These are phyloP conservation scores for Alligator sinensis DNA, from an alignment of 2,113 vertebrate species.

Conservation along the genomic window DNA sequence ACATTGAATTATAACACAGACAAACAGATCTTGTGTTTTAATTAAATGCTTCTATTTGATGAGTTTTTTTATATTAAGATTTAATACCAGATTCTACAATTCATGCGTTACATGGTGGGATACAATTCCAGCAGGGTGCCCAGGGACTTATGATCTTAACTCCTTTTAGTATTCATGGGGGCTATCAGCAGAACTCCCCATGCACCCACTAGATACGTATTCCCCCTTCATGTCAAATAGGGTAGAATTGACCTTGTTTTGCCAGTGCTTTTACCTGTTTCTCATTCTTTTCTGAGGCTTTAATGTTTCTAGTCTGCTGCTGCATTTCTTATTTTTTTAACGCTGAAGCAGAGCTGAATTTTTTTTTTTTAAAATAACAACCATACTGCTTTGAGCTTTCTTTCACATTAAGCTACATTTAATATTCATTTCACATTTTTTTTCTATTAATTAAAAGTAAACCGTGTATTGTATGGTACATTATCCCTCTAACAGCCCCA, in stretches of 20 bases:
- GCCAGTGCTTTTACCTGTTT: not conserved
- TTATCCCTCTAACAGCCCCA: constrained; percentile 99
- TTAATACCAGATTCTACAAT: constrained; percentile 56
- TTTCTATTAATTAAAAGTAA: constrained; percentile 99
- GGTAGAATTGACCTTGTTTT: not conserved
- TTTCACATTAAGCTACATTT: constrained; percentile 96
- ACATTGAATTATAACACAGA: constrained; percentile 78
- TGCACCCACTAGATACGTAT: fast-evolving
- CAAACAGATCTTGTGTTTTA: constrained; percentile 80
- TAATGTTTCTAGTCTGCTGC: not conserved
- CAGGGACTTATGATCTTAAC: not conserved
- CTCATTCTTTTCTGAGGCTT: constrained; percentile 3
- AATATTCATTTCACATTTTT: constrained; percentile 96
- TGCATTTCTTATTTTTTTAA: constrained; percentile 68
- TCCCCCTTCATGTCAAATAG: not conserved
- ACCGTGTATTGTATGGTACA: constrained; percentile 99
- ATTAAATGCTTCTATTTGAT: constrained; percentile 79
- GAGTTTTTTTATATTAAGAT: constrained; percentile 67
- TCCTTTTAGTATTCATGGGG: not conserved
- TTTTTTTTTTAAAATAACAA: constrained; percentile 67
- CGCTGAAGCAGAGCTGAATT: constrained; percentile 76
- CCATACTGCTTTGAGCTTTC: constrained; percentile 83
- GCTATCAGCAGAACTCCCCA: not conserved
- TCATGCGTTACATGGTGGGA: not conserved
- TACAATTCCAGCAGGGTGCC: not conserved